Evolutionary conservation across 2,888 invertebrate species (phyloP).

Genomic region (Xanthia togata): DNA sequence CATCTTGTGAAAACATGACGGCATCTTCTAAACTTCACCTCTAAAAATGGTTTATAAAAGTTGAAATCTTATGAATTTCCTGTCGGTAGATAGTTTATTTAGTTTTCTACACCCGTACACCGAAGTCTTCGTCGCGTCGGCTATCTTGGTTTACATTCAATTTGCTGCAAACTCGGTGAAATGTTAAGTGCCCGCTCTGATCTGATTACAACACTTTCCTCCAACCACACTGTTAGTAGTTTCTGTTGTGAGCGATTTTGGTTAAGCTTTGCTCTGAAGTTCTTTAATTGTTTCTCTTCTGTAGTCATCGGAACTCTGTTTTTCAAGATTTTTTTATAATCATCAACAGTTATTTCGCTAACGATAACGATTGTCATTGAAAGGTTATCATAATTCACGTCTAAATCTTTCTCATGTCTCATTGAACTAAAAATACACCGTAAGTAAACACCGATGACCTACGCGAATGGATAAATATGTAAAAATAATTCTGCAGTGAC

Average conservation of each 20-base stretch:
- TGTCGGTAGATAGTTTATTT: constrained; percentile 54
- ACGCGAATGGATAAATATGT: constrained; percentile 52
- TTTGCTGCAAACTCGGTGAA: constrained; percentile 42
- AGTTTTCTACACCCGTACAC: constrained; percentile 35
- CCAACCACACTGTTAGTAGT: constrained; percentile 12
- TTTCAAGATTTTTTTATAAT: constrained; percentile 6
- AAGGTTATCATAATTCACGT: constrained; percentile 51
- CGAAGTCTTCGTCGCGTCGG: constrained; percentile 29
- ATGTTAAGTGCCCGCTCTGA: constrained; percentile 26
- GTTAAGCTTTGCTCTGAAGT: not conserved
- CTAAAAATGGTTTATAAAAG: not conserved
- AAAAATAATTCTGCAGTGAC: constrained; percentile 64
- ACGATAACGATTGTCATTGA: constrained; percentile 51
- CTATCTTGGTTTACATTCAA: constrained; percentile 44
- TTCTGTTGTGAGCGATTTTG: constrained; percentile 14
- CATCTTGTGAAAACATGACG: not conserved
- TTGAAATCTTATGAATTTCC: constrained; percentile 32
- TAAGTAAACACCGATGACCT: constrained; percentile 66
- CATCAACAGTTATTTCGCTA: not conserved
- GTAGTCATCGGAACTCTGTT: not conserved
- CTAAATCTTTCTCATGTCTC: constrained; percentile 32
- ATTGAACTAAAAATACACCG: constrained; percentile 61
- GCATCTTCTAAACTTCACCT: constrained; percentile 17
- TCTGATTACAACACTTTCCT: constrained; percentile 45
- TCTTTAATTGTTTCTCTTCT: constrained; percentile 5